Conservation (phyloP, 2,113 vertebrate species). For the Rana temporaria region DNA sequence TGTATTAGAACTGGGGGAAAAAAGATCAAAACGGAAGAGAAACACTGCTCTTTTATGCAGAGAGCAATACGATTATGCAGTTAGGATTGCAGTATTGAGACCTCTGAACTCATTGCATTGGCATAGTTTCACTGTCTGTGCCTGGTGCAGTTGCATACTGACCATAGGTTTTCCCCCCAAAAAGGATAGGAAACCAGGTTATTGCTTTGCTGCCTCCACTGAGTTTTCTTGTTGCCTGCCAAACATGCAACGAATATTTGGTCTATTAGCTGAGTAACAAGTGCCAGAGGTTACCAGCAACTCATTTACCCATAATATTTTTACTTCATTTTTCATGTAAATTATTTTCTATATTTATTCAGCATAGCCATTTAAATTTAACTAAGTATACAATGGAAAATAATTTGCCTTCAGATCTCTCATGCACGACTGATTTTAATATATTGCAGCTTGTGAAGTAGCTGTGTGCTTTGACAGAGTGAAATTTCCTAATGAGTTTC, state of each 20-base stretch:
- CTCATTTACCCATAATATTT: not conserved
- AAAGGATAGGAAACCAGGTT: too few species aligned
- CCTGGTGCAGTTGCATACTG: too few species aligned
- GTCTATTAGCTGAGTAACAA: not conserved
- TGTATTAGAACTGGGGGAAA: too few species aligned
- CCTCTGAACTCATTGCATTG: too few species aligned
- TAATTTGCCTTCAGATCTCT: conserved; percentile 2
- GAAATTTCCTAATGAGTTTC: conserved; percentile 29
- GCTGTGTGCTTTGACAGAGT: not conserved
- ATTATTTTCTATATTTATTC: conserved; percentile 18
- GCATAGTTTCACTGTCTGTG: too few species aligned
- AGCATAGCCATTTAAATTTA: conserved; percentile 12
- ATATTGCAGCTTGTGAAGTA: not conserved
- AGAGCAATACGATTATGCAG: too few species aligned
- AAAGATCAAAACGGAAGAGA: too few species aligned
- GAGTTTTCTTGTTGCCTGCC: too few species aligned
- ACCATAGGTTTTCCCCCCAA: too few species aligned
- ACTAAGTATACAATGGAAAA: conserved; percentile 22
- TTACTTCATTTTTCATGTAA: conserved; percentile 25
- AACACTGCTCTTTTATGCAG: too few species aligned
- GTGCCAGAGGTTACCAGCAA: not conserved
- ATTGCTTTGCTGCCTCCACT: too few species aligned
- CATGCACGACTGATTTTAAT: conserved; percentile 43
- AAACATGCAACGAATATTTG: not conserved
- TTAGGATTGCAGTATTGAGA: too few species aligned